Percentiles rank a stretch among this genome's conserved stretches.
These are phyloP conservation scores for Xenopus petersii DNA, from an alignment of 2,797 vertebrate species.

Conservation along the genomic window DNA sequence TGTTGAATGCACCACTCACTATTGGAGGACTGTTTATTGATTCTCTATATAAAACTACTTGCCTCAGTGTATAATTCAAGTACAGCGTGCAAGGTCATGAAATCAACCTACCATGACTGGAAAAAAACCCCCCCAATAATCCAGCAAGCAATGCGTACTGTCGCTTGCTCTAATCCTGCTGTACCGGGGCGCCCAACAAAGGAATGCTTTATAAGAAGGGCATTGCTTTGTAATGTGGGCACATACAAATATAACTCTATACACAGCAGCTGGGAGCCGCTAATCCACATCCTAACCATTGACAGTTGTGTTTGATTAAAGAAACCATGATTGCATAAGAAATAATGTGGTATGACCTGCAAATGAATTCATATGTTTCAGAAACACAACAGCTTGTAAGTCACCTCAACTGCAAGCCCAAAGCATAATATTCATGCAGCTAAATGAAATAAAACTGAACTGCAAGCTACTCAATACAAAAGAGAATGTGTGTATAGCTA, in stretches of 20 bases:
- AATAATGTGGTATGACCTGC: conserved; percentile 3
- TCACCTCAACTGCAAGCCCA: too few species aligned
- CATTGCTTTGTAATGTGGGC: conserved; percentile 52
- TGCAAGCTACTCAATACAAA: too few species aligned
- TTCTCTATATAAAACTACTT: too few species aligned
- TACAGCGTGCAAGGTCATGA: conserved; percentile 7
- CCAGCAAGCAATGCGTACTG: conserved; percentile 16
- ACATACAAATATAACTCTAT: conserved; percentile 48
- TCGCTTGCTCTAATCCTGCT: conserved; percentile 39
- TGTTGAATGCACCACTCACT: too few species aligned
- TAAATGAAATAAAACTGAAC: too few species aligned
- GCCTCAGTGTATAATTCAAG: not conserved
- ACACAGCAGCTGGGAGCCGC: conserved; percentile 53
- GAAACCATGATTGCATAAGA: conserved; percentile 31
- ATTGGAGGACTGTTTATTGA: too few species aligned
- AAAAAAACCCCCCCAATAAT: not conserved
- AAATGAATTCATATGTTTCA: too few species aligned
- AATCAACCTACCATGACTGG: not conserved
- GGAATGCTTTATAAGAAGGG: conserved; percentile 49
- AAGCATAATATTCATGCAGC: too few species aligned
- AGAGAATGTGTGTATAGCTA: too few species aligned
- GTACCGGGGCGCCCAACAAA: conserved; percentile 42
- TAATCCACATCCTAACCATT: conserved; percentile 50
- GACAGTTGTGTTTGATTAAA: conserved; percentile 41
- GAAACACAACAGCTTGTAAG: too few species aligned